These are phyloP conservation scores for Chelonus insularis DNA, from an alignment of 1,140 invertebrate genomes.

Conservation along the genomic window DNA sequence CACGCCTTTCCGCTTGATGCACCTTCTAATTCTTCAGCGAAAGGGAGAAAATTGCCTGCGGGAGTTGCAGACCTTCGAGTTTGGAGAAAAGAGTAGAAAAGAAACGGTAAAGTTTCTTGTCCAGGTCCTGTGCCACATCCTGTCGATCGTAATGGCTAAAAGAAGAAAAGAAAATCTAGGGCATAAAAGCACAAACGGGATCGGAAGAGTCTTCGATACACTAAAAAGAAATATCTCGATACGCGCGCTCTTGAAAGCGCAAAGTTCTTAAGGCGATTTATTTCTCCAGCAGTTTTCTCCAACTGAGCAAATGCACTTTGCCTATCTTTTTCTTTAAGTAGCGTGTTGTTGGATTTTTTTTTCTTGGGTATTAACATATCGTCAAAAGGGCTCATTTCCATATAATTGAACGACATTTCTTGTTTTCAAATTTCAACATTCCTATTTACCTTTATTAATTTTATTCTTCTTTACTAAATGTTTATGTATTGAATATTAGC, in stretches of 20 bases:
- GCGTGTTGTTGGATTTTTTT: too few species aligned
- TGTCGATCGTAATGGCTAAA: constrained; percentile 3
- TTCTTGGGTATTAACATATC: too few species aligned
- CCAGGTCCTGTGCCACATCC: background rate
- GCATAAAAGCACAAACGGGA: background rate
- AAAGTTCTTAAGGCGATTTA: constrained; percentile 12
- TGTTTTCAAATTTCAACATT: too few species aligned
- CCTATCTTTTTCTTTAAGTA: too few species aligned
- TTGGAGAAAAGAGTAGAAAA: background rate
- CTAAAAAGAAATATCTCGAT: background rate
- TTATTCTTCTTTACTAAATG: too few species aligned
- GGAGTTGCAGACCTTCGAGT: background rate
- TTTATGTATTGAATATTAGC: too few species aligned
- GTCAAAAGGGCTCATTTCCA: too few species aligned
- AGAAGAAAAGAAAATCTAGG: background rate
- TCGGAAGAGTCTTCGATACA: background rate
- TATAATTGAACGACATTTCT: too few species aligned
- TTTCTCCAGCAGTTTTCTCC: background rate
- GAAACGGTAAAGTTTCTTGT: constrained; percentile 7
- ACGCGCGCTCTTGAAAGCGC: background rate
- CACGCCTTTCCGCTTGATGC: background rate
- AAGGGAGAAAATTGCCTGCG: background rate
- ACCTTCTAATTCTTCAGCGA: constrained; percentile 3
- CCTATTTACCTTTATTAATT: too few species aligned
- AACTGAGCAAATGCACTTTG: background rate